Base-by-base conservation (phyloP, 2,888 invertebrate genomes). In the Acleris cristana region DNA sequence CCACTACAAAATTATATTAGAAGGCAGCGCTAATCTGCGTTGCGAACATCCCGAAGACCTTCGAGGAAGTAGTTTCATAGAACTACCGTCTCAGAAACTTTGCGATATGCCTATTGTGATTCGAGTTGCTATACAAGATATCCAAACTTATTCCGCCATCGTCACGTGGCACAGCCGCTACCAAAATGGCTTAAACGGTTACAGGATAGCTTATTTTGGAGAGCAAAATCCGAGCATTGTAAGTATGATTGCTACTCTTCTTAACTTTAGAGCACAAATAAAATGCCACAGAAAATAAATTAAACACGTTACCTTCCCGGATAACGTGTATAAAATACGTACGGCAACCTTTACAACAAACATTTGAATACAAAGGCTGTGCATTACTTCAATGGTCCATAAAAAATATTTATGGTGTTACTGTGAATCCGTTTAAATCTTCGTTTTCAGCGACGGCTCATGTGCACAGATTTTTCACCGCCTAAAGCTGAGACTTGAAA, bases 151-250 rank as follows among this genome's bases (percentile, higher is more conserved):
- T 88, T 97, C 97, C 64, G 96, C 97, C 71, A 94, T 97, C 76
- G 96, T 97, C 30, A 96, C 97, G 74, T 98, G 98, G 98, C 97
- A 97, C 86, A 96, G 97, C 80, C 95, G 97, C 76, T 97, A 97
- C 89, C 96, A 97, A 86, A 96, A 96, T 66, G 96, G 96, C 69
- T 94, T 98, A 78, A 96, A 95, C 78, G 97, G 97, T 73, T 98
- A 96, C 87, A 96, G 96, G 93, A 96, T 98, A 77, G 96, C 96
- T 78, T 97, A 97, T 91, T 96, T 96, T 84, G 95, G 96, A 65
- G 90, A 90, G 78, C 86, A 86, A 75, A 88, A 85, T 74, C 87
- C 89, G 70, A 79, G 72, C 86, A 95, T 81, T 95, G 92, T 92
- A 95, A 89, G 90, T 86, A 78, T 69, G 40, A 40, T 14, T 34